phyloP scores from a whole-genome alignment of 1,140 invertebrate genomes.

The Anagrus nilaparvatae region DNA sequence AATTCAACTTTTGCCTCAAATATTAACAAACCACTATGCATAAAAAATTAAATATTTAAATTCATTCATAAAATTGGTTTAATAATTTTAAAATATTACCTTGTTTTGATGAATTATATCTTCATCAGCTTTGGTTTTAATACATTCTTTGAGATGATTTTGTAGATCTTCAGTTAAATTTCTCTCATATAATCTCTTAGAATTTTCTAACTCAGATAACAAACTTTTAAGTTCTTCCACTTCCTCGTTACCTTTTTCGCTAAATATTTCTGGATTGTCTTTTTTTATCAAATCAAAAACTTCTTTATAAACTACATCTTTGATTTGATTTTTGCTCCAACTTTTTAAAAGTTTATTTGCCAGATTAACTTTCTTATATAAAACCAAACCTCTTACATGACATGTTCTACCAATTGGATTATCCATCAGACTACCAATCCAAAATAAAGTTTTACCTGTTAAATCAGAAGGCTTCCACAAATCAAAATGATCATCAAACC shows the following conservation, averaged over 20 bases:
- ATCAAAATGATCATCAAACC: slow-evolving; percentile 83
- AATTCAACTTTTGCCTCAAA: too few species aligned
- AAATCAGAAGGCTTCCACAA: slow-evolving; percentile 54
- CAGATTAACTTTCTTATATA: slow-evolving; percentile 58
- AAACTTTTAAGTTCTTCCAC: slow-evolving; percentile 1
- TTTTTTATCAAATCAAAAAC: slow-evolving; percentile 34
- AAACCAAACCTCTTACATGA: slow-evolving; percentile 54
- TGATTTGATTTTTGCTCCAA: slow-evolving; percentile 23
- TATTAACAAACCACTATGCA: too few species aligned
- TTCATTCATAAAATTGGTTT: slow-evolving; percentile 6
- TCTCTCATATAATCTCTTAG: slow-evolving; percentile 20
- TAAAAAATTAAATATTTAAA: slow-evolving; percentile 5
- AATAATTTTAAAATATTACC: slow-evolving; percentile 30
- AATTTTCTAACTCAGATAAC: slow-evolving; percentile 4
- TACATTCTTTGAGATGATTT: slow-evolving; percentile 42
- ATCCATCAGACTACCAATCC: slow-evolving; percentile 44
- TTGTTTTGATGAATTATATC: slow-evolving; percentile 46
- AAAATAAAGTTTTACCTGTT: slow-evolving; percentile 68
- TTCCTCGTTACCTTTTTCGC: slow-evolving; percentile 32
- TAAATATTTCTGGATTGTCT: slow-evolving; percentile 27
- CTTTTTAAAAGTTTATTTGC: slow-evolving; percentile 37
- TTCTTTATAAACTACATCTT: slow-evolving; percentile 36
- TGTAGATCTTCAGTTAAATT: slow-evolving; percentile 40
- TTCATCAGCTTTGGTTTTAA: slow-evolving; percentile 41
- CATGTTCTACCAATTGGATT: slow-evolving; percentile 52